These are phyloP conservation scores for Kryptopterus vitreolus DNA, from an alignment of 2,797 vertebrate genomes.

Conservation along the genomic window DNA sequence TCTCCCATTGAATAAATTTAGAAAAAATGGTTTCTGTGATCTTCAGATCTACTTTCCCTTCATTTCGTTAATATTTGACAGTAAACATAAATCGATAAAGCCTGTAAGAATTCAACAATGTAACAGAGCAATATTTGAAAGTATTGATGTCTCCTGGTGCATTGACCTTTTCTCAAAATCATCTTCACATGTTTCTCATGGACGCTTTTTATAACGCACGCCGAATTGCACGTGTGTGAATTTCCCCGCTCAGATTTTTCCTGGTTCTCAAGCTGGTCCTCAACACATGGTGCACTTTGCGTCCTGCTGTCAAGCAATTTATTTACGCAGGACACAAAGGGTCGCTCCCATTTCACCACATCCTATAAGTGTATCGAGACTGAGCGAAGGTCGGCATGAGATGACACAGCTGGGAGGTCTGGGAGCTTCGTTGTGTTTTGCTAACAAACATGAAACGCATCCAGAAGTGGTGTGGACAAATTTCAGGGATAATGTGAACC, in stretches of 20 bases:
- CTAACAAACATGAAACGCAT: conserved; percentile 32
- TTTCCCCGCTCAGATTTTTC: neutral
- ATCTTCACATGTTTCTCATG: neutral
- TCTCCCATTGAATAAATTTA: neutral
- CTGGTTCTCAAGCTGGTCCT: conserved; percentile 28
- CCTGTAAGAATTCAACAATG: neutral
- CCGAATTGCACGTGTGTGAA: conserved; percentile 3
- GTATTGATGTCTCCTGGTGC: neutral
- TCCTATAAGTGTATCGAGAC: conserved; percentile 32
- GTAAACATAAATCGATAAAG: neutral
- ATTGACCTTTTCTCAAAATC: neutral
- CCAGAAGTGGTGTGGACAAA: neutral
- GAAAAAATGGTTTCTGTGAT: neutral
- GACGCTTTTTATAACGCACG: neutral
- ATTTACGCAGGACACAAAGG: conserved; percentile 29
- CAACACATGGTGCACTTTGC: conserved; percentile 11
- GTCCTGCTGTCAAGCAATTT: conserved; percentile 38
- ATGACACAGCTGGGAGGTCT: conserved; percentile 31
- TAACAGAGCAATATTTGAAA: neutral
- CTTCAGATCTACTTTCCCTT: neutral
- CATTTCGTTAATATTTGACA: neutral
- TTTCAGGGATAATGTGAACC: neutral
- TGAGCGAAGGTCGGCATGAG: conserved; percentile 24
- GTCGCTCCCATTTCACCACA: conserved; percentile 13
- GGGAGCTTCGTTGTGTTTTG: conserved; percentile 25